A percentile compares a stretch with the other conserved stretches of the same genome.
Evolutionary conservation across 2,888 invertebrate genomes (phyloP).

Genomic region (Coecobrya sp.): DNA sequence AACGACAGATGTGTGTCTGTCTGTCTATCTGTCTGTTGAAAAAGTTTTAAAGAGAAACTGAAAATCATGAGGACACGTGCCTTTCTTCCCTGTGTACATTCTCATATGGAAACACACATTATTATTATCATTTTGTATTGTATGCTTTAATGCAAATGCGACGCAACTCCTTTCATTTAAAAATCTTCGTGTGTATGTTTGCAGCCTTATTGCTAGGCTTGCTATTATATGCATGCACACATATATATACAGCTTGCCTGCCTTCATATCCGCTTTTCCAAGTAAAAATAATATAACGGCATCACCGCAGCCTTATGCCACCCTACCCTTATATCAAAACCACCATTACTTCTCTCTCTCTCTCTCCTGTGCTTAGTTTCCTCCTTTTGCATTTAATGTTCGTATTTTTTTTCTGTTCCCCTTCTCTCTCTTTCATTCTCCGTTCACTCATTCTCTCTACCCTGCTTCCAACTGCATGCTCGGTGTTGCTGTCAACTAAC

Average conservation of each 20-base stretch:
- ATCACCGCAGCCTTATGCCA: neutral
- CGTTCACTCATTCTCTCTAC: constrained; percentile 9
- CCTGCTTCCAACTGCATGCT: neutral
- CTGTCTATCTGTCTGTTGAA: neutral
- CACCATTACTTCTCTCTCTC: neutral
- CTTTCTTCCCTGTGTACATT: neutral
- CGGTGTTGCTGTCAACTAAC: constrained; percentile 46
- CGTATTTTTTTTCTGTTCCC: neutral
- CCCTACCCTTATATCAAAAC: constrained; percentile 34
- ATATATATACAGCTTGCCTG: no score
- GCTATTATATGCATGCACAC: no score
- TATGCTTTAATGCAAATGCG: constrained; percentile 72
- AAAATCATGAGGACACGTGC: constrained; percentile 70
- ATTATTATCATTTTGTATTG: constrained; percentile 55
- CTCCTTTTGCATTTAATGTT: constrained; percentile 3
- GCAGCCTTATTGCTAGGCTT: constrained; percentile 8
- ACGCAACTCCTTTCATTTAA: constrained; percentile 68
- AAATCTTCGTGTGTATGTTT: constrained; percentile 36
- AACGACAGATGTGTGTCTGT: constrained; percentile 80
- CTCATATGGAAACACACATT: constrained; percentile 29
- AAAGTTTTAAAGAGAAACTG: constrained; percentile 35
- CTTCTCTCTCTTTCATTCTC: neutral
- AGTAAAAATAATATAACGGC: neutral
- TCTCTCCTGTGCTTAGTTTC: neutral
- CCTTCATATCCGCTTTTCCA: constrained; percentile 29